These are phyloP conservation scores for Rhinoptilus africanus DNA, from an alignment of 2,113 vertebrate genomes.

Conservation along the genomic window DNA sequence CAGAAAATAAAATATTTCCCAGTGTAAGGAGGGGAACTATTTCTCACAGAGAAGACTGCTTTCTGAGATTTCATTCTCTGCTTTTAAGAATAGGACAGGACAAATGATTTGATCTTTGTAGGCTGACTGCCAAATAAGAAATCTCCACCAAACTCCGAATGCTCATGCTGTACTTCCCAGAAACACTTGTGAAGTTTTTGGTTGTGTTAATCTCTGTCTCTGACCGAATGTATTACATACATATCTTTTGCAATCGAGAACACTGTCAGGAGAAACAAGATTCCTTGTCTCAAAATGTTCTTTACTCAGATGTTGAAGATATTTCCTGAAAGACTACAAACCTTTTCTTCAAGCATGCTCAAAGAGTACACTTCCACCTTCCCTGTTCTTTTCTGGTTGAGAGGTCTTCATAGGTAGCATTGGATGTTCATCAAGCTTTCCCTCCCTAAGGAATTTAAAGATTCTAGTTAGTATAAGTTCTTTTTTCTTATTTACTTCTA, in stretches of 20 bases:
- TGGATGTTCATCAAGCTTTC: not conserved
- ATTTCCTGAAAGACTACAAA: not conserved
- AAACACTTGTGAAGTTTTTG: not conserved
- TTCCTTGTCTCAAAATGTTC: not conserved
- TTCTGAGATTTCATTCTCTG: not conserved
- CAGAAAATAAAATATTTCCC: slow-evolving; percentile 27
- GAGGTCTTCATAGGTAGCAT: not conserved
- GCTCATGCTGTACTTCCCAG: not conserved
- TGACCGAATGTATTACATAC: not conserved
- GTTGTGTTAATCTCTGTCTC: not conserved
- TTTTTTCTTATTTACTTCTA: not conserved
- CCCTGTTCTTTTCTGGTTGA: not conserved
- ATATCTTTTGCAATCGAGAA: not conserved
- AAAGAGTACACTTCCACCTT: not conserved
- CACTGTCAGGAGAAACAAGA: not conserved
- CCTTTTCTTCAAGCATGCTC: not conserved
- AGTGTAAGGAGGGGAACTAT: not conserved
- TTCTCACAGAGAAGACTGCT: not conserved
- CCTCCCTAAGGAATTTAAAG: not conserved
- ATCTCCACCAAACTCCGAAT: not conserved
- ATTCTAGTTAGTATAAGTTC: not conserved
- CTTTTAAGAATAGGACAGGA: not conserved
- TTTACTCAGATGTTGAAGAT: not conserved
- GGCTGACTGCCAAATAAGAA: not conserved
- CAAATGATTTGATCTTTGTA: not conserved